phyloP scores from a whole-genome alignment of 64 coral and sea anemone genomes.

The Montipora cactus region DNA sequence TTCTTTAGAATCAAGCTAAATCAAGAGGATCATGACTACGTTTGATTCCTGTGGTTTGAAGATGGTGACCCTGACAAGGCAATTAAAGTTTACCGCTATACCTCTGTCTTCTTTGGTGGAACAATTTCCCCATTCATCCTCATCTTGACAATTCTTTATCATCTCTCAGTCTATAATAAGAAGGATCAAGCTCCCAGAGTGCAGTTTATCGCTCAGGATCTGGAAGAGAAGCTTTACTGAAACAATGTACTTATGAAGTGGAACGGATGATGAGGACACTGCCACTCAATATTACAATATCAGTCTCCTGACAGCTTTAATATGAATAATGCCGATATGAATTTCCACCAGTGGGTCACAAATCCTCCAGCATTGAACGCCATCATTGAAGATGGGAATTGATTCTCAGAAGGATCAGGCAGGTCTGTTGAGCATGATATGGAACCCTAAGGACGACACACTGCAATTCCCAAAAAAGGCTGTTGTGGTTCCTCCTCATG shows the following conservation, averaged over 20 bases:
- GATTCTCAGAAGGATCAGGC: constrained; percentile 35
- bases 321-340: constrained; percentile 60
- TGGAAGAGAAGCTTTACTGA: constrained; percentile 44
- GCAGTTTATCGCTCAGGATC: constrained; percentile 15
- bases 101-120: constrained; percentile 23
- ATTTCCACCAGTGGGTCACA: constrained; percentile 53
- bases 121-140: constrained; percentile 40
- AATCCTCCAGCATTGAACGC: constrained; percentile 1
- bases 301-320: constrained; percentile 19
- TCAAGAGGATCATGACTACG: constrained; percentile 47
- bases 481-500: constrained; percentile 21
- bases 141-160: constrained; percentile 22
- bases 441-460: constrained; percentile 51
- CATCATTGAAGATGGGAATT: constrained; percentile 29
- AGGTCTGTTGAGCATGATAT: constrained; percentile 41
- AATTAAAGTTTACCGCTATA: constrained; percentile 41
- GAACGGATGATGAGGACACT: constrained; percentile 26
- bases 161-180: constrained; percentile 7
- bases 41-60: constrained; percentile 47
- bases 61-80: constrained; percentile 23
- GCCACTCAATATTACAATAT: constrained; percentile 49
- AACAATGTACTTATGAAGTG: constrained; percentile 45
- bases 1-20: constrained; percentile 49
- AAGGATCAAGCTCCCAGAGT: constrained; percentile 3
- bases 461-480: constrained; percentile 45